Percentiles rank a stretch among this genome's conserved stretches.
These are phyloP conservation scores for Azemiops feae DNA, from an alignment of 2,113 vertebrate genomes.

Conservation along the genomic window DNA sequence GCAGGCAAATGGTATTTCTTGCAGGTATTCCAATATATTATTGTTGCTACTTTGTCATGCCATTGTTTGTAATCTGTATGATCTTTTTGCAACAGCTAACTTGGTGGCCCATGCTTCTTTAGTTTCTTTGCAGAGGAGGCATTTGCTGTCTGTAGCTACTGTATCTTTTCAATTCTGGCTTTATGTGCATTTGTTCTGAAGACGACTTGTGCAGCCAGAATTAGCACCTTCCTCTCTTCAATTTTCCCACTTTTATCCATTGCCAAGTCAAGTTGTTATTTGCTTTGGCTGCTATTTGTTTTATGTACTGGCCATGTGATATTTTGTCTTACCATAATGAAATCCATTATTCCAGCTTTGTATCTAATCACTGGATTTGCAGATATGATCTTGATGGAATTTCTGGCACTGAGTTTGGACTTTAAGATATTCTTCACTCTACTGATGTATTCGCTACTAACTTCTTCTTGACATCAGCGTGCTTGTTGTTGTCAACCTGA, in stretches of 20 bases:
- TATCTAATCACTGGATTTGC: background rate
- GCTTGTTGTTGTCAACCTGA: background rate
- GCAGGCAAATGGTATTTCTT: background rate
- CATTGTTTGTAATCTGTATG: background rate
- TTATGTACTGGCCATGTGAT: background rate
- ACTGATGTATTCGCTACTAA: background rate
- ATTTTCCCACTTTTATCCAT: background rate
- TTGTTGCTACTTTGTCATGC: background rate
- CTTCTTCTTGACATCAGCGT: background rate
- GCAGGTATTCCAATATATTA: background rate
- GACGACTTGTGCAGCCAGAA: background rate
- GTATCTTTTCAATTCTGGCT: background rate
- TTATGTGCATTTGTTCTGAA: background rate
- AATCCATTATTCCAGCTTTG: background rate
- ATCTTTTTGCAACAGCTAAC: background rate
- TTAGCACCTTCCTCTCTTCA: background rate
- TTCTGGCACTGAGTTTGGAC: background rate
- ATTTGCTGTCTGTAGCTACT: background rate
- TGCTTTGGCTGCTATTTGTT: background rate
- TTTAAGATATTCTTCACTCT: background rate
- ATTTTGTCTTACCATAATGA: background rate
- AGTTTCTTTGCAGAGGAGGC: background rate
- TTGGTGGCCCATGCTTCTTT: background rate
- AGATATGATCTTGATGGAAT: background rate
- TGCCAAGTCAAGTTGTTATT: background rate